Percentiles rank a stretch among this genome's conserved stretches.
These are phyloP conservation scores for Apteryx owenii DNA, from an alignment of 2,113 vertebrate genomes.

Conservation along the genomic window DNA sequence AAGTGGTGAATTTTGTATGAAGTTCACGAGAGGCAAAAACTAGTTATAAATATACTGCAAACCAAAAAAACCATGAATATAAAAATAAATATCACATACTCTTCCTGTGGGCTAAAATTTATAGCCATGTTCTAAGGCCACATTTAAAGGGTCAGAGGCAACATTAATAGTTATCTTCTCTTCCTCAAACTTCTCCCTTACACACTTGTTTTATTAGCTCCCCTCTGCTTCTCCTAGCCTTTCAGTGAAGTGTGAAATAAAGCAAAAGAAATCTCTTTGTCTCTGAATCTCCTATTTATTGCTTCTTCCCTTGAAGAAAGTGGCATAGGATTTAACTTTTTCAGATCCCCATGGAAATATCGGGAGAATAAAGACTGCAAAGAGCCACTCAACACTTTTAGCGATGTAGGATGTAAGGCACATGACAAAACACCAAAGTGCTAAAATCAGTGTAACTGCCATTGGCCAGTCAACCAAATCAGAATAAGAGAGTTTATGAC, in stretches of 20 bases:
- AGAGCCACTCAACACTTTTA: not conserved
- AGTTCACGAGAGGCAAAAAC: not conserved
- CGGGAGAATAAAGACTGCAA: not conserved
- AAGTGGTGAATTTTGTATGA: not conserved
- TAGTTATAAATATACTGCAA: not conserved
- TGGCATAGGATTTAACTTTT: not conserved
- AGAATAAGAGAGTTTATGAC: not conserved
- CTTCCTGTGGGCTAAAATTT: not conserved
- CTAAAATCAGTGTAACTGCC: not conserved
- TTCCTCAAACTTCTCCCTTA: not conserved
- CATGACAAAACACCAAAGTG: not conserved
- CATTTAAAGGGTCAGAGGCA: not conserved
- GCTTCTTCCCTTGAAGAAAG: not conserved
- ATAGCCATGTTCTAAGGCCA: not conserved
- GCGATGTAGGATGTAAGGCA: not conserved
- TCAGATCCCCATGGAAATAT: not conserved
- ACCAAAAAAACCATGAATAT: fast-evolving
- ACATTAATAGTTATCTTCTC: not conserved
- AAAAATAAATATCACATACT: not conserved
- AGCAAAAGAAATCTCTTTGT: not conserved
- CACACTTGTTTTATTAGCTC: not conserved
- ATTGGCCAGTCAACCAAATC: not conserved
- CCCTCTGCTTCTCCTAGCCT: not conserved
- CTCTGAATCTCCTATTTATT: not conserved
- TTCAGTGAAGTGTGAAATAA: not conserved